These are phyloP conservation scores for Pygoscelis adeliae DNA, from an alignment of 2,113 vertebrate species.

Conservation along the genomic window DNA sequence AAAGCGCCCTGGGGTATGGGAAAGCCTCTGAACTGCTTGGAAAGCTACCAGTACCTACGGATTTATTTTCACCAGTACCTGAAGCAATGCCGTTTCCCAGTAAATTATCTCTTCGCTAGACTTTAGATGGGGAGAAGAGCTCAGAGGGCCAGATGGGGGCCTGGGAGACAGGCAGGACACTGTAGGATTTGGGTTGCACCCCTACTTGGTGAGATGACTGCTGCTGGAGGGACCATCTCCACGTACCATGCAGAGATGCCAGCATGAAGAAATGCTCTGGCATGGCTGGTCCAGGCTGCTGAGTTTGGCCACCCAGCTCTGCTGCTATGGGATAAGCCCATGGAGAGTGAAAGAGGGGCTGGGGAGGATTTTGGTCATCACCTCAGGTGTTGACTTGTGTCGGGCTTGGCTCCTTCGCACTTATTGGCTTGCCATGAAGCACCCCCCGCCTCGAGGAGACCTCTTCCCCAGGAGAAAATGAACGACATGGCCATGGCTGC, in stretches of 20 bases:
- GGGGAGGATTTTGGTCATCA: not conserved
- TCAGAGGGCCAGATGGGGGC: not conserved
- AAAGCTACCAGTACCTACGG: not conserved
- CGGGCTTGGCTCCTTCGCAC: fast-evolving
- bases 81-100: not conserved
- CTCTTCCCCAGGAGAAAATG: not conserved
- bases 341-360: not conserved
- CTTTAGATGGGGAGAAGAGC: not conserved
- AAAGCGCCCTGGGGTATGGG: not conserved
- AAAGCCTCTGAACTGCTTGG: not conserved
- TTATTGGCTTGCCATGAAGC: not conserved
- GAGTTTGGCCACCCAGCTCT: not conserved
- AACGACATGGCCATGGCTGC: not conserved
- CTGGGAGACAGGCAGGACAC: not conserved
- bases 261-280: not conserved
- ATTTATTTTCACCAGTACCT: not conserved
- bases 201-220: not conserved
- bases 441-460: fast-evolving
- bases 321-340: fast-evolving
- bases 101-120: not conserved
- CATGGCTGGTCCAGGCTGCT: not conserved
- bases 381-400: not conserved
- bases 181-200: not conserved
- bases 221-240: not conserved
- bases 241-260: not conserved